These are phyloP conservation scores for Megalurothrips usitatus DNA, from an alignment of 2,888 invertebrate species.

Conservation along the genomic window DNA sequence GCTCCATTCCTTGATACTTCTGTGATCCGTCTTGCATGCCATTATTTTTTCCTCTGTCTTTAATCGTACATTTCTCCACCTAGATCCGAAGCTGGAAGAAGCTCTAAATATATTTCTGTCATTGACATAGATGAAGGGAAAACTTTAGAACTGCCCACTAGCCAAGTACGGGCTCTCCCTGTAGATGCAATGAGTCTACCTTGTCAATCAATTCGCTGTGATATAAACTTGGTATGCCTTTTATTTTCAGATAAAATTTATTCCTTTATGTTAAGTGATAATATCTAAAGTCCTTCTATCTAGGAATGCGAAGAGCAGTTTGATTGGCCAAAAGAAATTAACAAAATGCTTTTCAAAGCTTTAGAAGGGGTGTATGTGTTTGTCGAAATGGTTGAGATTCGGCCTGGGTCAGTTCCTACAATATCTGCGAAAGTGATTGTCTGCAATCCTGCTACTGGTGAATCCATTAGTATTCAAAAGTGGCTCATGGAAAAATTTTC, in stretches of 20 bases:
- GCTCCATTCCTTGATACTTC: background rate
- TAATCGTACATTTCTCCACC: background rate
- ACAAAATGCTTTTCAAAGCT: background rate
- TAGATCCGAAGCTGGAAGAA: too few relatives aligned
- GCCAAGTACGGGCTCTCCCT: background rate
- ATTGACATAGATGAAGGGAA: background rate
- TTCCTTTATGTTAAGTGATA: background rate
- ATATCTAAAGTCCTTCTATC: background rate
- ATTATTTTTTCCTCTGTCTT: background rate
- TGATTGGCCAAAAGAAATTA: background rate
- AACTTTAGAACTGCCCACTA: background rate
- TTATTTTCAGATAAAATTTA: background rate
- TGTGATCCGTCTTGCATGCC: too few relatives aligned
- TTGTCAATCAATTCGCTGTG: background rate
- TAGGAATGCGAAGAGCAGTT: slow-evolving; percentile 3
- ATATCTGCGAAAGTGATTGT: background rate
- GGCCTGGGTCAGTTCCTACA: background rate
- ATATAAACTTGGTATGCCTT: background rate
- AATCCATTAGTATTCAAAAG: background rate
- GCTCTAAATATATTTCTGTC: background rate
- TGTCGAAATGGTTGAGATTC: background rate
- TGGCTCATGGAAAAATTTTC: background rate
- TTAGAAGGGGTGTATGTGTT: background rate
- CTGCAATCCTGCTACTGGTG: background rate
- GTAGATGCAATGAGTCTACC: background rate